Conservation (phyloP, 2,888 invertebrate genomes). For the Andrena hattorfiana region DNA sequence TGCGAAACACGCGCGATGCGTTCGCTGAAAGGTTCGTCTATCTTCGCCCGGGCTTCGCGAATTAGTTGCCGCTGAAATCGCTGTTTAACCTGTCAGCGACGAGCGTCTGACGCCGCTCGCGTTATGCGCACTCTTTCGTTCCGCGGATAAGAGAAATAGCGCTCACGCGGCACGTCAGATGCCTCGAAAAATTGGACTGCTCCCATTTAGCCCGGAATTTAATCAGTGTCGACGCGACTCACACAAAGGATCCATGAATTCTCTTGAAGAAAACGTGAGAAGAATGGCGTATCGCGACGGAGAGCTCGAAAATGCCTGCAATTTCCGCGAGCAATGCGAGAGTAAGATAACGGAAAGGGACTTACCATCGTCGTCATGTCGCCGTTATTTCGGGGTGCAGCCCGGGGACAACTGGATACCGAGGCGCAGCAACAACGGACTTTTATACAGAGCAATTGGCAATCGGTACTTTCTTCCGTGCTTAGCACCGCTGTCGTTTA, state of each 20-base stretch:
- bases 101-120: no score
- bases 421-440: constrained; percentile 67
- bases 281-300: not conserved
- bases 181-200: no score
- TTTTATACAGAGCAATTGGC: constrained; percentile 79
- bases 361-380: constrained; percentile 81
- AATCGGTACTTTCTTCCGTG: constrained; percentile 75
- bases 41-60: not conserved
- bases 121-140: no score
- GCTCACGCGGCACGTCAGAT: no score
- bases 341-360: constrained; percentile 19
- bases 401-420: constrained; percentile 77
- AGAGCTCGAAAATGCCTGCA: no score
- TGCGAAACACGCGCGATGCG: constrained; percentile 35
- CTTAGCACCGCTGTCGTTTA: constrained; percentile 81
- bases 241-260: constrained; percentile 60
- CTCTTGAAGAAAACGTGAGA: not conserved
- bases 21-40: constrained; percentile 30
- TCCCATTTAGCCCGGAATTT: constrained; percentile 71
- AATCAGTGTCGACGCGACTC: constrained; percentile 73
- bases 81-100: no score
- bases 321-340: not conserved
- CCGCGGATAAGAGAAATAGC: no score
- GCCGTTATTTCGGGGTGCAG: constrained; percentile 72
- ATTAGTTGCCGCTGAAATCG: not conserved